phyloP scores from a whole-genome alignment of 2,113 vertebrate genomes.

The Parus major region DNA sequence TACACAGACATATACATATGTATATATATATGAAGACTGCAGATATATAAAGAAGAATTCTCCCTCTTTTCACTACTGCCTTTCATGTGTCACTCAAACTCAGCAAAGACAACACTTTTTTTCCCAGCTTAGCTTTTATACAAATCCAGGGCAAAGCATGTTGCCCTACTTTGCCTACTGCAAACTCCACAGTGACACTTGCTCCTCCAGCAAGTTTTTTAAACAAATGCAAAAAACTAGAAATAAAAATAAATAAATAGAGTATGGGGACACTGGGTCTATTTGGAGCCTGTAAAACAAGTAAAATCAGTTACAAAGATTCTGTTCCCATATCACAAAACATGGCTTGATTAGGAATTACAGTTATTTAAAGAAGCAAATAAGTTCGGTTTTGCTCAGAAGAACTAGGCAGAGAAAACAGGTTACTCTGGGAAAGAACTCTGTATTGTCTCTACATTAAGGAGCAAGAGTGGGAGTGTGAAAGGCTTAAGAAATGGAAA shows the following conservation, averaged over 20 bases:
- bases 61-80: neutral
- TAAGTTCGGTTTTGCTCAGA: neutral
- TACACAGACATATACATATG: rapidly evolving
- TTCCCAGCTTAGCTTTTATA: neutral
- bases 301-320: neutral
- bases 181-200: neutral
- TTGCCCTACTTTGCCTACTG: neutral
- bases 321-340: neutral
- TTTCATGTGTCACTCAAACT: neutral
- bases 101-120: neutral
- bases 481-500: neutral
- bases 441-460: neutral
- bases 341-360: neutral
- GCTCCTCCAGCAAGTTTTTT: neutral
- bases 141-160: neutral
- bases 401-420: neutral
- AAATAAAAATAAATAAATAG: neutral
- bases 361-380: neutral
- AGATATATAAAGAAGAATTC: neutral
- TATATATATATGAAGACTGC: neutral
- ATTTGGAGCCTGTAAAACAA: neutral
- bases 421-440: neutral
- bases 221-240: neutral
- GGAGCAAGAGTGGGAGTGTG: neutral
- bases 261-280: neutral